phyloP scores from a whole-genome alignment of 1,140 invertebrate species.

The Archegozetes longisetosus region DNA sequence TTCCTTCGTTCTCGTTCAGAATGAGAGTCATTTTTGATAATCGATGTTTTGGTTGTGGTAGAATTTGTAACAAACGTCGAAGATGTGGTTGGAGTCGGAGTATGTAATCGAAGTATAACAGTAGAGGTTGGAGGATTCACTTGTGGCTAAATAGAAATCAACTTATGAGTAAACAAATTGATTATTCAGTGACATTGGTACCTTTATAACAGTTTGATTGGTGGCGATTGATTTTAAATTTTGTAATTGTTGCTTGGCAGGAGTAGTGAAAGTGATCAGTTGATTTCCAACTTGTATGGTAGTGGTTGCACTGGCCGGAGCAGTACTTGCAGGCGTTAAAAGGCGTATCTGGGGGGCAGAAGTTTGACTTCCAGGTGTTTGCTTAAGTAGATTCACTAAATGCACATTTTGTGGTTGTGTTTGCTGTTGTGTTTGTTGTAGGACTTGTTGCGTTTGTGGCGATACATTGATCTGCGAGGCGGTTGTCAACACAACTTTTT shows the following conservation, averaged over 20 bases:
- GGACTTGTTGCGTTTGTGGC: background rate
- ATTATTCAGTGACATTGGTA: background rate
- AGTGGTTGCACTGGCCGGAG: background rate
- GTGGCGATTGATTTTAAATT: background rate
- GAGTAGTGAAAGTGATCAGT: conserved; percentile 3
- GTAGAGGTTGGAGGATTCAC: background rate
- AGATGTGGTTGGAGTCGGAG: background rate
- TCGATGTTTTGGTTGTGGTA: background rate
- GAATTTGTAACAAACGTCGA: conserved; percentile 1
- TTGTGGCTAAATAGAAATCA: background rate
- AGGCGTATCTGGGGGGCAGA: background rate
- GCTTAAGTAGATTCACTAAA: conserved; percentile 4
- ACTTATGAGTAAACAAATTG: background rate
- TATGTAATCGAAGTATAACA: background rate
- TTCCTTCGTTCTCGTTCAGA: background rate
- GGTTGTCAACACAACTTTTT: background rate
- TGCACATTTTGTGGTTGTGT: background rate
- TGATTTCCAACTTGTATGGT: conserved; percentile 14
- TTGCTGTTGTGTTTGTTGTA: conserved; percentile 1
- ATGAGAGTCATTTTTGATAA: background rate
- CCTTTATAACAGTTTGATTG: background rate
- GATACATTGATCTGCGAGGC: background rate
- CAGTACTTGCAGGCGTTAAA: background rate
- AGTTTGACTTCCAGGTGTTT: background rate
- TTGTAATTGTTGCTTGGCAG: conserved; percentile 5